Conservation (phyloP, 2,113 vertebrate species). For the Chunga burmeisteri region DNA sequence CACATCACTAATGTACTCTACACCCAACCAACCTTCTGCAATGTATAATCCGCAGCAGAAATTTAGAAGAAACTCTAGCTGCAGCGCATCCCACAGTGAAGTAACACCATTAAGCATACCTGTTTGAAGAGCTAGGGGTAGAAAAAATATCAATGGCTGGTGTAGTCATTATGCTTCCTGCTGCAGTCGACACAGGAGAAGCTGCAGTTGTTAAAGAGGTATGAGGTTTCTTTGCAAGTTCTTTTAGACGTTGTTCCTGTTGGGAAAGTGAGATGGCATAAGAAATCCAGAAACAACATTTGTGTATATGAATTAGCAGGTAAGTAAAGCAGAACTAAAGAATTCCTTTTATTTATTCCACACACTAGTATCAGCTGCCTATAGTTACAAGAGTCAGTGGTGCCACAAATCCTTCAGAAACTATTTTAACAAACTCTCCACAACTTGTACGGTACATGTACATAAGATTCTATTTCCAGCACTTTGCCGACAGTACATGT, state of each 20-base stretch:
- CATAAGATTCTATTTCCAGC: background rate
- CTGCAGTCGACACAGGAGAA: conserved; percentile 91
- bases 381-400: background rate
- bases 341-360: background rate
- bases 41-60: background rate
- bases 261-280: conserved; percentile 36
- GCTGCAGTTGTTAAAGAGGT: conserved; percentile 93
- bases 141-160: conserved; percentile 95
- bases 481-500: background rate
- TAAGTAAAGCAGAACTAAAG: background rate
- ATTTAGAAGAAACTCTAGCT: background rate
- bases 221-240: conserved; percentile 94
- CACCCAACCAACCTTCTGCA: background rate
- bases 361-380: background rate
- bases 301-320: background rate
- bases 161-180: conserved; percentile 90
- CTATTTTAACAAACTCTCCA: background rate
- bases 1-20: background rate
- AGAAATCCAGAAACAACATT: conserved; percentile 43
- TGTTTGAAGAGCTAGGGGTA: conserved; percentile 94
- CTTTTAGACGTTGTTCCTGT: conserved; percentile 95
- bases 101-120: conserved; percentile 60
- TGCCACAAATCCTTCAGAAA: background rate
- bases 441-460: background rate
- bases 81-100: background rate